Evolutionary conservation across 2,888 invertebrate genomes (phyloP).

Genomic region (Agrotis puta): DNA sequence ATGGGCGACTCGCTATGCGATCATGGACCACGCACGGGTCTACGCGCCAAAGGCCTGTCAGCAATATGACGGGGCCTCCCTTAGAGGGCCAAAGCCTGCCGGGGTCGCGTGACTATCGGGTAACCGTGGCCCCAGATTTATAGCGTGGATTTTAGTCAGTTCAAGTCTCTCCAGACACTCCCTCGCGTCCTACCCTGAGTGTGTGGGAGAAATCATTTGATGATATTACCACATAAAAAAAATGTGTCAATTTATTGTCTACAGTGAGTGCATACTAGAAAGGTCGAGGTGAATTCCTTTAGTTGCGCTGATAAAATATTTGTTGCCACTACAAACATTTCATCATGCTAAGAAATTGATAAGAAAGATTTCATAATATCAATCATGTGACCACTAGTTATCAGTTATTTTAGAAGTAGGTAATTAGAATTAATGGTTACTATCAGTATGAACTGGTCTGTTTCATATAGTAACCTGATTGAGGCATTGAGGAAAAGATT

Average conservation of each 20-base stretch:
- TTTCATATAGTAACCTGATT: conserved; percentile 12
- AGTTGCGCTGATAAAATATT: background rate
- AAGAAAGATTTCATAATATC: conserved; percentile 37
- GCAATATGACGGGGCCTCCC: no score
- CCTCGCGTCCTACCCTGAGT: no score
- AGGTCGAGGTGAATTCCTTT: background rate
- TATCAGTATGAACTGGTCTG: conserved; percentile 26
- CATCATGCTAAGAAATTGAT: conserved; percentile 27
- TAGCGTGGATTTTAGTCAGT: no score
- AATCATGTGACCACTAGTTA: conserved; percentile 22
- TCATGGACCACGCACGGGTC: no score
- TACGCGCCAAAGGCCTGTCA: no score
- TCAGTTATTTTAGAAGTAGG: conserved; percentile 2
- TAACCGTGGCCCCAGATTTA: no score
- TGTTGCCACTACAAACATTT: conserved; percentile 14
- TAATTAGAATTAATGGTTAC: conserved; percentile 6
- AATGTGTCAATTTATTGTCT: no score
- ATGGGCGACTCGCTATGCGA: no score
- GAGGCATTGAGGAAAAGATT: conserved; percentile 22
- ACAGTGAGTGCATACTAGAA: background rate
- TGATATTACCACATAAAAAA: background rate
- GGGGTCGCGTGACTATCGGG: no score
- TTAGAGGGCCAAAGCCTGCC: no score
- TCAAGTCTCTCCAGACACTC: no score
- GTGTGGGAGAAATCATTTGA: no score